Evolutionary conservation across 2,888 invertebrate genomes (phyloP).

Genomic region (Agonopterix alstromeriana): DNA sequence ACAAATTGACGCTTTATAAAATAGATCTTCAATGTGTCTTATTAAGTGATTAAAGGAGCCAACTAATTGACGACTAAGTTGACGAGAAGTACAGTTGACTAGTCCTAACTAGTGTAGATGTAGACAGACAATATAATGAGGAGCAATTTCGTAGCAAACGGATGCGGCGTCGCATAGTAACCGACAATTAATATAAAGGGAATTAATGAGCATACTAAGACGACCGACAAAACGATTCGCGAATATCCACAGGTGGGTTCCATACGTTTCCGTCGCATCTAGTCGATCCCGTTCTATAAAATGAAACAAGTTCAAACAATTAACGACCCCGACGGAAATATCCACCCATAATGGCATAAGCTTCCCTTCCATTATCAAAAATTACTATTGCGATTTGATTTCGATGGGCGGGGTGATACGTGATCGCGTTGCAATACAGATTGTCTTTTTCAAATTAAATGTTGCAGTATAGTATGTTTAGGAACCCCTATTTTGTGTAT

Average conservation of each 20-base stretch:
- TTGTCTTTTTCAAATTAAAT: constrained; percentile 71
- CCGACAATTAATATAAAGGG: constrained; percentile 55
- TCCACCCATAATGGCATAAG: constrained; percentile 55
- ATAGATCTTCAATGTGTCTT: constrained; percentile 6
- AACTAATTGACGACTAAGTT: constrained; percentile 12
- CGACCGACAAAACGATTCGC: constrained; percentile 45
- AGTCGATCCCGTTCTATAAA: constrained; percentile 42
- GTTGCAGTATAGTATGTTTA: constrained; percentile 38
- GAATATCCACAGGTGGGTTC: constrained; percentile 51
- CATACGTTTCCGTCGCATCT: constrained; percentile 41
- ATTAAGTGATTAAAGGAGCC: constrained; percentile 10
- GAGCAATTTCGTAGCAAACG: constrained; percentile 50
- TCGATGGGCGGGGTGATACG: constrained; percentile 49
- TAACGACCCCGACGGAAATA: constrained; percentile 58
- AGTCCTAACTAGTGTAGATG: constrained; percentile 9
- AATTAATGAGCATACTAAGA: constrained; percentile 34
- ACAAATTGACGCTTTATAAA: constrained; percentile 3
- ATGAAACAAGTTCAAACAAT: constrained; percentile 50
- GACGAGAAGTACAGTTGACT: constrained; percentile 16
- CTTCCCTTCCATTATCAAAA: constrained; percentile 67
- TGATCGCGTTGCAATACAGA: constrained; percentile 48
- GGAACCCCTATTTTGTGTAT: constrained; percentile 39
- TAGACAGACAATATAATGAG: constrained; percentile 48
- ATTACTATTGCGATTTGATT: constrained; percentile 67
- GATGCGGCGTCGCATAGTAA: constrained; percentile 51